Evolutionary conservation across 2,888 invertebrate species (phyloP).

Genomic region (Sphaerophoria taeniata): DNA sequence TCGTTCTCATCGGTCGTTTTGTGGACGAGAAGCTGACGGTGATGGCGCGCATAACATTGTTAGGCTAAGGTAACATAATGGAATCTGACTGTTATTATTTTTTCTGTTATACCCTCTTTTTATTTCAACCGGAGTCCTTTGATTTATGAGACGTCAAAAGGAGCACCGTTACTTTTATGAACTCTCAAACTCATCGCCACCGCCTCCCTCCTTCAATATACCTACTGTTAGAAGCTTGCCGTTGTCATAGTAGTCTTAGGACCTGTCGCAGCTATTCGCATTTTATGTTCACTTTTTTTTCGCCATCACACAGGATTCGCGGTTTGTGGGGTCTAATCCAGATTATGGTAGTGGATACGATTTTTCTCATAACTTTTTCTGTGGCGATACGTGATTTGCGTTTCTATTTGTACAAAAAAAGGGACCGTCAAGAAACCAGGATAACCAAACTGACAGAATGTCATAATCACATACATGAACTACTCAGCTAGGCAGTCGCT

Average conservation of each 20-base stretch:
- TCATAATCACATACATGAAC: constrained; percentile 44
- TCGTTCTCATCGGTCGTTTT: too few species aligned
- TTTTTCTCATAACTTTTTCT: constrained; percentile 11
- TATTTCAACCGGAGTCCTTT: constrained; percentile 46
- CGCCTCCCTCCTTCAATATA: background rate
- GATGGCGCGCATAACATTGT: constrained; percentile 21
- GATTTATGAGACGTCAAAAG: constrained; percentile 70
- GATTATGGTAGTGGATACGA: constrained; percentile 52
- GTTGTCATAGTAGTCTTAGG: constrained; percentile 10
- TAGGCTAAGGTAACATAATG: constrained; percentile 53
- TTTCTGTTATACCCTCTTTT: background rate
- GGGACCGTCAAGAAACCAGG: constrained; percentile 7
- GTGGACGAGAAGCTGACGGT: background rate
- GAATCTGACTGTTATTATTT: constrained; percentile 7
- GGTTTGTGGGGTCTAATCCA: constrained; percentile 46
- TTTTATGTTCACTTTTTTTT: constrained; percentile 56
- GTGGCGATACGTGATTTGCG: constrained; percentile 37
- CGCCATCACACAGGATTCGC: constrained; percentile 28
- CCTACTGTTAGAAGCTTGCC: constrained; percentile 30
- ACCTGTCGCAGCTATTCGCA: constrained; percentile 39
- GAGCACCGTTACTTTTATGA: constrained; percentile 52
- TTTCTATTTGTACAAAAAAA: too few species aligned
- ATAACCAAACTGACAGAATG: constrained; percentile 57
- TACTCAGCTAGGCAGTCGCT: too few species aligned
- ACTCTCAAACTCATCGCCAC: constrained; percentile 33